These are phyloP conservation scores for Hybognathus amarus DNA, from an alignment of 2,797 vertebrate genomes.

Conservation along the genomic window DNA sequence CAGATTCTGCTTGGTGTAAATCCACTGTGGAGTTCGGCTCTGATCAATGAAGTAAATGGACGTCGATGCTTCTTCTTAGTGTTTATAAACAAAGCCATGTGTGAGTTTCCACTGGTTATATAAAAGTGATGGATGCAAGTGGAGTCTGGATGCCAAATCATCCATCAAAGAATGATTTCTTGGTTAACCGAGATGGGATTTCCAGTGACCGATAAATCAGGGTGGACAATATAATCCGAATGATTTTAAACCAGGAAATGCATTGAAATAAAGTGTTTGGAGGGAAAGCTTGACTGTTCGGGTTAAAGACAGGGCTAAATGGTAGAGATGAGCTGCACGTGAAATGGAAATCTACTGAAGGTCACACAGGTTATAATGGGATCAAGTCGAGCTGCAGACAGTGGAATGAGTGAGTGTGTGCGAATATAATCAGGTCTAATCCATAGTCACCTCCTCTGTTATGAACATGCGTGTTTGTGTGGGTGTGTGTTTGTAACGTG, in stretches of 20 bases:
- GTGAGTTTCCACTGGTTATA: conserved; percentile 55
- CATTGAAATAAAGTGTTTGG: background rate
- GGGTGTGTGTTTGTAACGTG: background rate
- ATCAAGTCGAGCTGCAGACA: background rate
- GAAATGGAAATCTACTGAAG: conserved; percentile 42
- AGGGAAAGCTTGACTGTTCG: background rate
- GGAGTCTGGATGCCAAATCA: conserved; percentile 8
- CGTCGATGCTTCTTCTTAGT: conserved; percentile 1
- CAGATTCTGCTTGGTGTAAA: conserved; percentile 5
- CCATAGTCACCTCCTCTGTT: background rate
- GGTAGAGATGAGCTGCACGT: conserved; percentile 16
- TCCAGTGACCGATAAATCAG: background rate
- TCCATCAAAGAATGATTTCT: background rate
- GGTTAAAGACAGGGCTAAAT: background rate
- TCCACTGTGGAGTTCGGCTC: conserved; percentile 3
- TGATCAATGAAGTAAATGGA: background rate
- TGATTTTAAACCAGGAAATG: background rate
- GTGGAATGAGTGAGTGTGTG: conserved; percentile 19
- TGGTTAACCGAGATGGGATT: background rate
- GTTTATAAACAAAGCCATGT: conserved; percentile 55
- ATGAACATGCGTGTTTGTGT: background rate
- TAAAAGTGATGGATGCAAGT: conserved; percentile 53
- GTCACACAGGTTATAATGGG: conserved; percentile 13
- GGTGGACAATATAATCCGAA: background rate
- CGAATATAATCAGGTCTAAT: conserved; percentile 31